A percentile compares a stretch with the other conserved stretches of the same genome.
Evolutionary conservation across 2,888 invertebrate genomes (phyloP).

Genomic region (Noctua pronuba): DNA sequence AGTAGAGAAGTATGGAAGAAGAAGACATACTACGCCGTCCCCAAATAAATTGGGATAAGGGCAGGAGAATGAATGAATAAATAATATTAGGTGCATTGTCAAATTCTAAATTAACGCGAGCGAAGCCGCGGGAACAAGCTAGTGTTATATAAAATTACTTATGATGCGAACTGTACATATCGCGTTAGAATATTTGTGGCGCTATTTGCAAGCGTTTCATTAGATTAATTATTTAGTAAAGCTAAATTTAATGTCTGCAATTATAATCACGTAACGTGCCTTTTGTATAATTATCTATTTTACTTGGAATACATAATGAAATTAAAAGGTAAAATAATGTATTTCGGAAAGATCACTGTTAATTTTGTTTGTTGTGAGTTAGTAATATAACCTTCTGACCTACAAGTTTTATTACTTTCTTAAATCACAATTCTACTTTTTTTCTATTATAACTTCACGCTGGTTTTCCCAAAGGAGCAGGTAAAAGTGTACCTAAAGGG

Average conservation of each 20-base stretch:
- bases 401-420: neutral
- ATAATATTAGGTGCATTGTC: no score
- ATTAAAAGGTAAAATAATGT: neutral
- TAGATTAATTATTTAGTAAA: conserved; percentile 34
- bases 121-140: no score
- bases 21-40: no score
- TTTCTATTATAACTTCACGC: no score
- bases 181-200: conserved; percentile 13
- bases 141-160: neutral
- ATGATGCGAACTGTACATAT: conserved; percentile 20
- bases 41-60: no score
- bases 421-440: no score
- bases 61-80: no score
- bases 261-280: conserved; percentile 15
- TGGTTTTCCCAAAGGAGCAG: no score
- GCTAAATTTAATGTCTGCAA: conserved; percentile 33
- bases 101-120: no score
- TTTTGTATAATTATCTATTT: conserved; percentile 12
- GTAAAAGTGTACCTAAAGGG: no score
- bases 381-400: neutral
- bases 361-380: neutral
- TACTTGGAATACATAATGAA: neutral
- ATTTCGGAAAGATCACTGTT: neutral
- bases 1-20: no score
- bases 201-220: conserved; percentile 27